A percentile compares a stretch with the other conserved stretches of the same genome.
Evolutionary conservation across 2,888 invertebrate genomes (phyloP).

Genomic region (Seira ritae): DNA sequence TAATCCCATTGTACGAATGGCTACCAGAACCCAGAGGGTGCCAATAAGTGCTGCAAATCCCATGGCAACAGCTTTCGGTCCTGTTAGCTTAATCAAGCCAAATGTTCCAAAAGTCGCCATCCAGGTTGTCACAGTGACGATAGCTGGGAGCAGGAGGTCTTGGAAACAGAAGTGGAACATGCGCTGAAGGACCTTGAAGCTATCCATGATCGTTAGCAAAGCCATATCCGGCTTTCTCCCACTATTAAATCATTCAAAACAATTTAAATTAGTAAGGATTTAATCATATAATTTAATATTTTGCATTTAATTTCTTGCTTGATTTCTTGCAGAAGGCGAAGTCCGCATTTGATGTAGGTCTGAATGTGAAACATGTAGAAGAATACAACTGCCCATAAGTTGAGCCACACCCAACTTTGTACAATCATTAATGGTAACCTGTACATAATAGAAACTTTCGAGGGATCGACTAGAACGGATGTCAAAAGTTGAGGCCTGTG

Average conservation of each 20-base stretch:
- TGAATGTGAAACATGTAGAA: constrained; percentile 37
- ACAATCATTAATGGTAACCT: constrained; percentile 13
- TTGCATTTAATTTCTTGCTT: constrained; percentile 14
- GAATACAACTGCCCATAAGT: constrained; percentile 26
- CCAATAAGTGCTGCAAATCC: constrained; percentile 26
- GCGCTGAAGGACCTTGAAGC: constrained; percentile 32
- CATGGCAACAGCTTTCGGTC: constrained; percentile 42
- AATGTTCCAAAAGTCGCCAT: constrained; percentile 27
- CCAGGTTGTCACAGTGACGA: background rate
- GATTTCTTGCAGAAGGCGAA: constrained; percentile 1
- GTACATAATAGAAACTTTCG: background rate
- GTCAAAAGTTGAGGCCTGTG: no score
- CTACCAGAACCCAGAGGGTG: constrained; percentile 2
- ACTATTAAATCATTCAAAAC: background rate
- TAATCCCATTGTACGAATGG: constrained; percentile 30
- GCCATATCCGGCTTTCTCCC: background rate
- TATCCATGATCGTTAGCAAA: background rate
- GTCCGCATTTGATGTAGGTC: constrained; percentile 18
- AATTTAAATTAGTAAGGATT: no score
- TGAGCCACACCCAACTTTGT: constrained; percentile 43
- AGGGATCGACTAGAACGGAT: constrained; percentile 4
- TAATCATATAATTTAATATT: no score
- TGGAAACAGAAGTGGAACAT: constrained; percentile 32
- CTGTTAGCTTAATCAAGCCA: constrained; percentile 38
- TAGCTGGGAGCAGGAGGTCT: constrained; percentile 12